Conservation (phyloP, 53 echinoderm and acorn worm genomes). For the Hippasteria phrygiana region DNA sequence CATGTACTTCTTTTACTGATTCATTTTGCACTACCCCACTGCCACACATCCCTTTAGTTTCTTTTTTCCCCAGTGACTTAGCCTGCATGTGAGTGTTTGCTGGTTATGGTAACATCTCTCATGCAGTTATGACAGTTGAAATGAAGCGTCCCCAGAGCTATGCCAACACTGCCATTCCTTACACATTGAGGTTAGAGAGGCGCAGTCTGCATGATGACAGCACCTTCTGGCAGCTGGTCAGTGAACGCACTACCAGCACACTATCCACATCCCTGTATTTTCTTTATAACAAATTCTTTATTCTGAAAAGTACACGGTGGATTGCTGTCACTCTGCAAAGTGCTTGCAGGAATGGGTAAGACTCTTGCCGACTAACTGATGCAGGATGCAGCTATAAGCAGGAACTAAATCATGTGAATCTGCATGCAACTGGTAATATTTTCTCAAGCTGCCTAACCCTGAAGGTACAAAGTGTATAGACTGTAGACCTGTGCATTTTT, state of each 20-base stretch:
- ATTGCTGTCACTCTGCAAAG: too few species aligned
- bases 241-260: neutral
- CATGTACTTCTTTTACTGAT: too few species aligned
- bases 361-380: too few species aligned
- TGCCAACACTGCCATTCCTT: conserved; percentile 52
- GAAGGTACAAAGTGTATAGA: neutral
- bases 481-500: neutral
- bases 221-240: conserved; percentile 32
- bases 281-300: too few species aligned
- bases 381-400: too few species aligned
- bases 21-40: too few species aligned
- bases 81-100: neutral
- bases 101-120: conserved; percentile 56
- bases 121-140: conserved; percentile 59
- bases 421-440: neutral
- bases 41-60: conserved; percentile 1
- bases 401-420: neutral
- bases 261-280: neutral
- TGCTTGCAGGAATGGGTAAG: too few species aligned
- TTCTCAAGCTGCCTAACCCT: neutral
- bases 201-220: conserved; percentile 42
- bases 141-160: conserved; percentile 41
- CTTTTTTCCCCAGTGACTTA: neutral
- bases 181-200: conserved; percentile 46
- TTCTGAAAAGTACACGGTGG: too few species aligned